Evolutionary conservation across 2,888 invertebrate genomes (phyloP).

Genomic region (Galeopsomyia nigrocyanea): DNA sequence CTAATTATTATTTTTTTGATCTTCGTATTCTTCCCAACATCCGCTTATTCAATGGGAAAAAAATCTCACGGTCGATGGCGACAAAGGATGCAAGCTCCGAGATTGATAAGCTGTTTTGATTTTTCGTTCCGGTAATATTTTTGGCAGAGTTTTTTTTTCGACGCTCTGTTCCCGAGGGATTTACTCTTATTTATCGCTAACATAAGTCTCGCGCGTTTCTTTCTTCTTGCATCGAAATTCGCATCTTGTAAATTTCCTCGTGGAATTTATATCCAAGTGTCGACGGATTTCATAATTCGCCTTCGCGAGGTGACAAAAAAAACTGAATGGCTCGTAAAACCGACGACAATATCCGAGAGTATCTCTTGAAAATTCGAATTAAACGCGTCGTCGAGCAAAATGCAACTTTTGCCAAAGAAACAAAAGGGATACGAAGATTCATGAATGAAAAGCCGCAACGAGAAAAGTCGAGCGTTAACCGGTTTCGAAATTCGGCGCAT

Average conservation of each 20-base stretch:
- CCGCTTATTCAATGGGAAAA: too few species aligned
- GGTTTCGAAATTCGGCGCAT: conserved; percentile 7
- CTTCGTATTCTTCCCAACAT: too few species aligned
- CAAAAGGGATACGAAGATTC: background rate
- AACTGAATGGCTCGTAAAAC: background rate
- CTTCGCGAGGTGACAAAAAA: too few species aligned
- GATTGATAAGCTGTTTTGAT: conserved; percentile 14
- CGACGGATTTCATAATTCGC: too few species aligned
- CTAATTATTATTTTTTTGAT: too few species aligned
- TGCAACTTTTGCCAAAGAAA: background rate
- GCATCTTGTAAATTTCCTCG: too few species aligned
- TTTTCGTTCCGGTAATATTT: background rate
- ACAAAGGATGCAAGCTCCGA: background rate
- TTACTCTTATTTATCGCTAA: too few species aligned
- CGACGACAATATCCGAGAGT: background rate
- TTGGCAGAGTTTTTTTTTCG: background rate
- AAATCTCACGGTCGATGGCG: background rate
- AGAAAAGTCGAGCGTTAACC: conserved; percentile 28
- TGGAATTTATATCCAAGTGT: too few species aligned
- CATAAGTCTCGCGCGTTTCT: too few species aligned
- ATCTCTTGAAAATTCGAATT: conserved; percentile 3
- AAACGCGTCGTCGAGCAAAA: background rate
- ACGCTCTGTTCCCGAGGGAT: too few species aligned
- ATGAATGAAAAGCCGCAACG: background rate
- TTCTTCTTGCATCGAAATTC: too few species aligned